Percentiles rank a stretch among this genome's conserved stretches.
Evolutionary conservation across 2,888 invertebrate genomes (phyloP).

Genomic region (Pristionchus fissidentatus): DNA sequence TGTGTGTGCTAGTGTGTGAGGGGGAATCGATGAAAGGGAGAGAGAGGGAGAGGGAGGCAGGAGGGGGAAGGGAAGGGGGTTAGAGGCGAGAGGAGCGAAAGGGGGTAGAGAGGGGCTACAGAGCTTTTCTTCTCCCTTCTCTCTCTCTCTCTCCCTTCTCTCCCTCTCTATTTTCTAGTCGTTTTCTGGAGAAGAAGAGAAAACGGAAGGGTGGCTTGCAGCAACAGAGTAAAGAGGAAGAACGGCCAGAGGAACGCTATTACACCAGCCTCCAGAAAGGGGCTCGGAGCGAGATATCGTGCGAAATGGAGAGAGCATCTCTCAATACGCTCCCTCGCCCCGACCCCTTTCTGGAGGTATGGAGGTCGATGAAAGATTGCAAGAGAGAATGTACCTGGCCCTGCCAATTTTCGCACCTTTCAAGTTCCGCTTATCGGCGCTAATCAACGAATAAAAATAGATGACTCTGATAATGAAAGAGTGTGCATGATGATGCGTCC

Average conservation of each 20-base stretch:
- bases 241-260: background rate
- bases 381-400: no score
- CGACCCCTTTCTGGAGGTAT: no score
- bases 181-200: background rate
- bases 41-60: background rate
- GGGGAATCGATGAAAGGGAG: constrained; percentile 1
- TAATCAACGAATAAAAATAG: no score
- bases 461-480: no score
- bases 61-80: background rate
- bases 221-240: background rate
- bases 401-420: no score
- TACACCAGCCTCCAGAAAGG: background rate
- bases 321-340: no score
- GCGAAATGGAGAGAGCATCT: background rate
- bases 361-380: no score
- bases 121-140: background rate
- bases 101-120: background rate
- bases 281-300: background rate
- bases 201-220: background rate
- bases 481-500: no score
- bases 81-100: background rate
- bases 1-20: background rate
- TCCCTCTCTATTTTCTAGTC: constrained; percentile 6
- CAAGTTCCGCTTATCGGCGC: no score
- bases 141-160: background rate